A percentile compares a stretch with the other conserved stretches of the same genome.
These are phyloP conservation scores for Agriopis leucophaearia DNA, from an alignment of 2,888 invertebrate species.

Conservation along the genomic window DNA sequence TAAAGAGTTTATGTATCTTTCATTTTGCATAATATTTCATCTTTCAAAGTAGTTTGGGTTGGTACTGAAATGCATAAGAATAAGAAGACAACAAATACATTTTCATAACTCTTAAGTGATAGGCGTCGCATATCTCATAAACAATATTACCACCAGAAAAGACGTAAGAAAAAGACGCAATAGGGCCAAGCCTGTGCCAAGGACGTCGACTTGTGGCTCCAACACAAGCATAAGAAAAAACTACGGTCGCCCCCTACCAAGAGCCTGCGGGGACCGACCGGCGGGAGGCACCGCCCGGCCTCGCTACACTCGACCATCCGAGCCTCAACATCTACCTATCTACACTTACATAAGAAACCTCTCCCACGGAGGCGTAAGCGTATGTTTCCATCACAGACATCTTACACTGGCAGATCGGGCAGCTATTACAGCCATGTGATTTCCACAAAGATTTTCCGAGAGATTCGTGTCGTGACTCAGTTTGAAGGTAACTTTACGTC, in stretches of 20 bases:
- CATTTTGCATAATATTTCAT: too few species aligned
- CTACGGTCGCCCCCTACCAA: conserved; percentile 65
- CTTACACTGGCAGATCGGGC: conserved; percentile 5
- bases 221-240: conserved; percentile 54
- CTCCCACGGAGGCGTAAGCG: conserved; percentile 36
- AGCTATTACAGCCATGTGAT: conserved; percentile 20
- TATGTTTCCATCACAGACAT: conserved; percentile 30
- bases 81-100: not conserved
- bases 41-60: too few species aligned
- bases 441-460: conserved; percentile 39
- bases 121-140: conserved; percentile 11
- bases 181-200: conserved; percentile 35
- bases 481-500: conserved; percentile 45
- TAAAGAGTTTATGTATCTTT: too few species aligned
- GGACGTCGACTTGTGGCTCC: conserved; percentile 41
- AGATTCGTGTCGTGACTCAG: conserved; percentile 42
- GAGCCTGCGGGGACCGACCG: conserved; percentile 65
- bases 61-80: not conserved
- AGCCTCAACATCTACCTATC: conserved; percentile 47
- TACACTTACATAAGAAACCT: conserved; percentile 44
- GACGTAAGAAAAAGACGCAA: conserved; percentile 26
- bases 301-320: conserved; percentile 56
- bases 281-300: conserved; percentile 70
- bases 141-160: conserved; percentile 18
- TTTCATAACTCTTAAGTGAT: not conserved